Conservation (phyloP, 37 sponge, comb jelly and placozoan genomes). For the Amphimedon queenslandica region DNA sequence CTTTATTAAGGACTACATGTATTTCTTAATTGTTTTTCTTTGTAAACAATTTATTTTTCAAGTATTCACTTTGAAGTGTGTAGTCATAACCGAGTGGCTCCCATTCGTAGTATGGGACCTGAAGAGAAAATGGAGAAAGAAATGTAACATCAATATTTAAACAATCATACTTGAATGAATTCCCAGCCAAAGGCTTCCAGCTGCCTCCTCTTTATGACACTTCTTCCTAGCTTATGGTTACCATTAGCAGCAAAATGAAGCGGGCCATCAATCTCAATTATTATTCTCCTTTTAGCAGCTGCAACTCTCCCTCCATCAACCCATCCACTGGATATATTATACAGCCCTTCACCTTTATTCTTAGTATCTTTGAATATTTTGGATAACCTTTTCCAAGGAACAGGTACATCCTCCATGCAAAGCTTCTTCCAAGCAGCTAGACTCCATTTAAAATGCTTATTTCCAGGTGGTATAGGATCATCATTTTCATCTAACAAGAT, state of each 20-base stretch:
- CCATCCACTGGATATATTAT: not conserved
- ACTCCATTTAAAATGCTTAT: not conserved
- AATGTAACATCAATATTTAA: not conserved
- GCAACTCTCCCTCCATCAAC: not conserved
- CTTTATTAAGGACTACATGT: too few relatives aligned
- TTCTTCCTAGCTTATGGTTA: slow-evolving; percentile 31
- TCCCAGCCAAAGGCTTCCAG: slow-evolving; percentile 56
- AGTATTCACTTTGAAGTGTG: not conserved
- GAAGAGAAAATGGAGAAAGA: not conserved
- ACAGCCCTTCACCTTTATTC: not conserved
- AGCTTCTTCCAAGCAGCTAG: not conserved
- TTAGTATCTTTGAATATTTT: not conserved
- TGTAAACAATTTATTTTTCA: not conserved
- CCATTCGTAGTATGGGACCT: slow-evolving; percentile 8
- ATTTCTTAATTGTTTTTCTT: too few relatives aligned
- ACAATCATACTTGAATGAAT: slow-evolving; percentile 37
- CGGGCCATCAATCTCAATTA: slow-evolving; percentile 62
- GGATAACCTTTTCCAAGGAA: too few relatives aligned
- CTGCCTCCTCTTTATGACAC: slow-evolving; percentile 39
- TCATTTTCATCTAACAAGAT: slow-evolving; percentile 18
- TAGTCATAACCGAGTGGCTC: not conserved
- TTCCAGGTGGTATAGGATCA: slow-evolving; percentile 3
- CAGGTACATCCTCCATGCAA: too few relatives aligned
- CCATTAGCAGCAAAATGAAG: slow-evolving; percentile 34
- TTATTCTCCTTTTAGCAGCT: slow-evolving; percentile 8